phyloP scores from a whole-genome alignment of 2,113 vertebrate species.

The Nycticorax nycticorax region DNA sequence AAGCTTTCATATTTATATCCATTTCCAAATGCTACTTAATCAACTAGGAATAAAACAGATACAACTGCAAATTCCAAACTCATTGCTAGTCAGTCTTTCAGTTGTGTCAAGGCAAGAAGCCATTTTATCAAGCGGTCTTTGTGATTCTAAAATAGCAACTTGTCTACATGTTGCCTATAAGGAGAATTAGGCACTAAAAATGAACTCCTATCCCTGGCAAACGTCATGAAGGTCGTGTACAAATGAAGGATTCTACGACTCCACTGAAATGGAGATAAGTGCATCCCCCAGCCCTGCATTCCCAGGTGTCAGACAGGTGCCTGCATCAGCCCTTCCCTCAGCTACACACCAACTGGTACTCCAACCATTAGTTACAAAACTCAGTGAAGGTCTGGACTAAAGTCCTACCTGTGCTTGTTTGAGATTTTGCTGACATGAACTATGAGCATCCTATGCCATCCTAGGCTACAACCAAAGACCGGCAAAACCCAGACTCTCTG shows the following conservation, averaged over 20 bases:
- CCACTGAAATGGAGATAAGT: too few species aligned
- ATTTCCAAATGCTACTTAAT: neutral
- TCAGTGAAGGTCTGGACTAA: neutral
- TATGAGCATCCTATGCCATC: neutral
- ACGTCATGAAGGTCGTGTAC: neutral
- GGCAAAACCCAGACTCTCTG: neutral
- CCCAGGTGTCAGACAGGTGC: neutral
- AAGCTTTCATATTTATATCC: neutral
- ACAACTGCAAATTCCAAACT: neutral
- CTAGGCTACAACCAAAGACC: neutral
- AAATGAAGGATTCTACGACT: neutral
- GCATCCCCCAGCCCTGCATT: neutral
- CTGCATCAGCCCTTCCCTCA: neutral
- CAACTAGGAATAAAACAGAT: neutral
- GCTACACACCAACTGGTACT: neutral
- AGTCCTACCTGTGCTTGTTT: neutral
- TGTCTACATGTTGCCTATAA: neutral
- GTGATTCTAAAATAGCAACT: neutral
- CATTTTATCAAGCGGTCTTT: neutral
- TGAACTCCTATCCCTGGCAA: neutral
- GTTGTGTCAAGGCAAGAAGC: neutral
- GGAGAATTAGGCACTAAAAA: neutral
- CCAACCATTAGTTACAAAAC: neutral
- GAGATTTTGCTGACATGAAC: neutral
- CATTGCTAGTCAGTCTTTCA: neutral